Conservation (phyloP, 2,888 invertebrate species). For the Tubulanus polymorphus region DNA sequence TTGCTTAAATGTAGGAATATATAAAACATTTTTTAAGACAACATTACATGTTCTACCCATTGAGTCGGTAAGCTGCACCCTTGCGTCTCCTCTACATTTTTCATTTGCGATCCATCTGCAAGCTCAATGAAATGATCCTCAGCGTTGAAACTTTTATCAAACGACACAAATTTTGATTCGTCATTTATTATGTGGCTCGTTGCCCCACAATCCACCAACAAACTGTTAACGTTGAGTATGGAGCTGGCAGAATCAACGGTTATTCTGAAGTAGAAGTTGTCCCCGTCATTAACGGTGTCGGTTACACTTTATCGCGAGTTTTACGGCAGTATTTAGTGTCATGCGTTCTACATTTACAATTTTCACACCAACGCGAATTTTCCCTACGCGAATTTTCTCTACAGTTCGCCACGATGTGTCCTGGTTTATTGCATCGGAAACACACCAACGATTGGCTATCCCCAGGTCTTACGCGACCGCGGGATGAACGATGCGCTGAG, state of each 20-base stretch:
- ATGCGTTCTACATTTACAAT: not conserved
- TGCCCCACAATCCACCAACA: constrained; percentile 19
- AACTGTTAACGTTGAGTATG: not conserved
- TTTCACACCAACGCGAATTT: not conserved
- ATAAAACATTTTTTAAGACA: constrained; percentile 2
- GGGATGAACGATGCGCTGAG: too few species aligned
- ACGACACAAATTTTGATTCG: constrained; percentile 10
- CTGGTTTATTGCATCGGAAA: not conserved
- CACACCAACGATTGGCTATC: too few species aligned
- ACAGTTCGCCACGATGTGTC: not conserved
- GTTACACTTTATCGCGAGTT: too few species aligned
- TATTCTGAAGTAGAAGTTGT: too few species aligned
- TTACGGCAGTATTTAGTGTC: not conserved
- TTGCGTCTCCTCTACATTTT: constrained; percentile 15
- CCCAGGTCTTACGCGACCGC: too few species aligned
- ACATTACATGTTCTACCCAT: constrained; percentile 1
- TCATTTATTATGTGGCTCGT: constrained; percentile 22
- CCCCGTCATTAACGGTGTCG: too few species aligned
- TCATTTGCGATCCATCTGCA: constrained; percentile 18
- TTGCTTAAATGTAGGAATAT: constrained; percentile 16
- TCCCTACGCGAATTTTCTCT: too few species aligned
- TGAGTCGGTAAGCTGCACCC: constrained; percentile 9
- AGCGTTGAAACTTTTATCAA: constrained; percentile 16
- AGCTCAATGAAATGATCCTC: constrained; percentile 19
- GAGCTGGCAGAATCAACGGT: too few species aligned